Conservation (phyloP, 2,797 vertebrate genomes). For the Gambelia wislizenii region DNA sequence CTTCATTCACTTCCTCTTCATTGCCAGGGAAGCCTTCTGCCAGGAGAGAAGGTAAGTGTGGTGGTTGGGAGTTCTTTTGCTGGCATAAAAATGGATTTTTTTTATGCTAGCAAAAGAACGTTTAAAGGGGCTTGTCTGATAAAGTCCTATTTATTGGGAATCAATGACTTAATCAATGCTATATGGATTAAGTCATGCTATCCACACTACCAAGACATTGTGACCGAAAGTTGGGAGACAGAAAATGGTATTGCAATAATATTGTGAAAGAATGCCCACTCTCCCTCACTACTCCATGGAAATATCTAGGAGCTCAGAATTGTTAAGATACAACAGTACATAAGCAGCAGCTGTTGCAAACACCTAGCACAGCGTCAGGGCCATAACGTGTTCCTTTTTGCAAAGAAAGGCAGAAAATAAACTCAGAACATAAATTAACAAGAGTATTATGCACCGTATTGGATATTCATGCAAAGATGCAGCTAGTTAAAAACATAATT, state of each 20-base stretch:
- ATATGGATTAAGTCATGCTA: no score
- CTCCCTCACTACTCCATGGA: neutral
- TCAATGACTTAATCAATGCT: neutral
- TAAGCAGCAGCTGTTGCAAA: neutral
- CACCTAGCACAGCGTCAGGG: neutral
- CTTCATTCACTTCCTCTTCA: no score
- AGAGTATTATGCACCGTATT: neutral
- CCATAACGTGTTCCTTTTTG: neutral
- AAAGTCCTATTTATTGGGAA: neutral
- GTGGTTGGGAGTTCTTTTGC: no score
- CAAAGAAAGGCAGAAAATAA: neutral
- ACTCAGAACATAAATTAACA: slow-evolving; percentile 2
- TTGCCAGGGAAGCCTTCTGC: no score
- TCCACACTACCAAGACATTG: no score
- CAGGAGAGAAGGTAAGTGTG: no score
- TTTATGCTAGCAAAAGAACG: no score
- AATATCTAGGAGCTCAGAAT: neutral
- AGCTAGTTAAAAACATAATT: slow-evolving; percentile 4
- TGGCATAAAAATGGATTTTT: no score
- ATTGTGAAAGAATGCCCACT: neutral
- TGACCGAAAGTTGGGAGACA: neutral
- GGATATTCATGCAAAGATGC: neutral
- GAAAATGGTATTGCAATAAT: neutral
- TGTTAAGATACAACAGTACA: neutral
- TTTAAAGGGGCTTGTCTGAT: no score